Evolutionary conservation across 2,888 invertebrate genomes (phyloP).

Genomic region (Neoscelio sp.): DNA sequence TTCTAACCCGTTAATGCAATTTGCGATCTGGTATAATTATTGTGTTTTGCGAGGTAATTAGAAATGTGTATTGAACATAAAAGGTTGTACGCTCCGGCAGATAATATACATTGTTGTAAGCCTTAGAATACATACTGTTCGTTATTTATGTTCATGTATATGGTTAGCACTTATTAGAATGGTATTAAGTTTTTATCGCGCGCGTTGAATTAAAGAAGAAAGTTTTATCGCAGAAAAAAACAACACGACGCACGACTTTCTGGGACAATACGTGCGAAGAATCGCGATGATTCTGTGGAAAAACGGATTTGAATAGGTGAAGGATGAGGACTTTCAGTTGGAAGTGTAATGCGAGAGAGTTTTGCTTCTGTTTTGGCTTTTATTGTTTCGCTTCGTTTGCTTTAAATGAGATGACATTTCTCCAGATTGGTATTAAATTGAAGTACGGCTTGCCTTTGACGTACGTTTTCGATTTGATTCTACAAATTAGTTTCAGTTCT

Average conservation of each 20-base stretch:
- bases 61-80: slow-evolving; percentile 58
- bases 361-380: slow-evolving; percentile 21
- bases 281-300: slow-evolving; percentile 38
- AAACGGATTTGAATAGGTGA: slow-evolving; percentile 29
- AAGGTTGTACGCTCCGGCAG: slow-evolving; percentile 28
- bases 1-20: slow-evolving; percentile 60
- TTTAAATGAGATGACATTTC: neutral
- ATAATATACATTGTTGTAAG: slow-evolving; percentile 42
- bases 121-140: slow-evolving; percentile 22
- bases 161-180: slow-evolving; percentile 41
- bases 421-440: neutral
- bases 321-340: slow-evolving; percentile 23
- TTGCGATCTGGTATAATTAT: slow-evolving; percentile 56
- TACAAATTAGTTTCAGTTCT: no score
- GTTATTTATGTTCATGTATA: slow-evolving; percentile 41
- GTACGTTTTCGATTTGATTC: no score
- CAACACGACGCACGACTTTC: slow-evolving; percentile 36
- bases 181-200: slow-evolving; percentile 41
- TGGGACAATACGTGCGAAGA: slow-evolving; percentile 56
- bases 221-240: slow-evolving; percentile 44
- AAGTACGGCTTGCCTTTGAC: no score
- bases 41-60: slow-evolving; percentile 58
- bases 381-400: slow-evolving; percentile 1
- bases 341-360: slow-evolving; percentile 31
- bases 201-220: slow-evolving; percentile 55